Evolutionary conservation across 37 sponge, comb jelly and placozoan species (phyloP), one percentile per base, ranked within the genome.

Genomic region (Bolinopsis microptera): DNA sequence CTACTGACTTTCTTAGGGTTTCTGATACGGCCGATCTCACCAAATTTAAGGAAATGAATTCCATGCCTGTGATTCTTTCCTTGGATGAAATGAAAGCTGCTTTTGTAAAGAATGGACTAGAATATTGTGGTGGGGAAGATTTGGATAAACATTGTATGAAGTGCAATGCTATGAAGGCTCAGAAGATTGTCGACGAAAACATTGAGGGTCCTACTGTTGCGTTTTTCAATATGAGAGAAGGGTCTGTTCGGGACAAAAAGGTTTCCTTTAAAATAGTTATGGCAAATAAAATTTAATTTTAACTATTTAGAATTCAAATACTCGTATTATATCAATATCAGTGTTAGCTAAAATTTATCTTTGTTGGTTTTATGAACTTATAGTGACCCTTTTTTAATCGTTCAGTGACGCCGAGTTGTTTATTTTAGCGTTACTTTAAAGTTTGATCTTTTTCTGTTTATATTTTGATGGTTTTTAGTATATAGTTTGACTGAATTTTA

Each of bases 251-350:
- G 35, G 48, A 40, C 26, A 27, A 27, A 2, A 28, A 34, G 5
- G 30, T 34, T 13, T 41, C 90, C 26, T 86, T 86, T 26, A 40
- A 86, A 86, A 86, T 86, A 30, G 26, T 86, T 24, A 34, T 86
- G 35, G 90, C 90, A 13, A 86, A 40, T 25, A 86, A 86, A 48
- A 18, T 48, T 18, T 48, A 48, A 13, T 48, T 48, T 13, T 18
- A 48, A 18, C 61, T 48, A n/a, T n/a, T n/a, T n/a, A n/a, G n/a
- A n/a, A n/a, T n/a, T n/a, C n/a, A n/a, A n/a, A n/a, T n/a, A n/a
- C n/a, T n/a, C n/a, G n/a, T n/a, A n/a, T n/a, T n/a, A n/a, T n/a
- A n/a, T n/a, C n/a, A n/a, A n/a, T n/a, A n/a, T n/a, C n/a, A n/a
- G n/a, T n/a, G n/a, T n/a, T n/a, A n/a, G n/a, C n/a, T n/a, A n/a